phyloP scores from a whole-genome alignment of 2,113 vertebrate species.

The Ornithorhynchus anatinus region DNA sequence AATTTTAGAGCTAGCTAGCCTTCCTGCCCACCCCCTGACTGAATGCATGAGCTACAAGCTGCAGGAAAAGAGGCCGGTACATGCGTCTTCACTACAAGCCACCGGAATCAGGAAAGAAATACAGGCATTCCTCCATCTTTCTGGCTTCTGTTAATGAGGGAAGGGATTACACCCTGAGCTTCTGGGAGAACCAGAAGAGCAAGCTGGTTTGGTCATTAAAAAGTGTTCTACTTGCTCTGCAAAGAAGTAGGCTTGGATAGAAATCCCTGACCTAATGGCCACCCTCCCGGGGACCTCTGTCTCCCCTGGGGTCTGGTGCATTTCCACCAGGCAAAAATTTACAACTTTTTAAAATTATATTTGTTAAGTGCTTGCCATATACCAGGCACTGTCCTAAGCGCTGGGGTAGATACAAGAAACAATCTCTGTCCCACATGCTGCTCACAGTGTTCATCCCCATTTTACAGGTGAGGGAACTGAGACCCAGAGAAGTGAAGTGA shows the following conservation, averaged over 20 bases:
- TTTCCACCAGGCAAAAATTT: neutral
- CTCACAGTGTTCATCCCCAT: too few species aligned
- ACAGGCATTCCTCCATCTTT: neutral
- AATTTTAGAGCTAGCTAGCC: too few species aligned
- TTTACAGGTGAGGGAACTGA: too few species aligned
- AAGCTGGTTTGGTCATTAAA: rapidly evolving
- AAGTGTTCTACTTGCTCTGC: neutral
- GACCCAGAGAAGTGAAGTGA: too few species aligned
- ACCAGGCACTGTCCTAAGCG: too few species aligned
- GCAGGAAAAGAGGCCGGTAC: too few species aligned
- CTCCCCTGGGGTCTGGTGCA: neutral
- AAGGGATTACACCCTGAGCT: neutral
- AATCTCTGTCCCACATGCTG: too few species aligned
- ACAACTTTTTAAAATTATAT: too few species aligned
- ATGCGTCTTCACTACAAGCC: too few species aligned
- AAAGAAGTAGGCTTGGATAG: neutral
- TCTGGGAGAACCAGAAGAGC: neutral
- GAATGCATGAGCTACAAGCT: neutral
- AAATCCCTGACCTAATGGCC: too few species aligned
- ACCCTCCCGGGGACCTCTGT: neutral
- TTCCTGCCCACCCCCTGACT: neutral
- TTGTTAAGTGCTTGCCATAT: too few species aligned
- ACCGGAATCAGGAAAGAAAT: neutral
- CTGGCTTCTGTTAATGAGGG: neutral
- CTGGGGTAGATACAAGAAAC: too few species aligned